Conservation (phyloP, 2,113 vertebrate species). For the Silurus glanis region DNA sequence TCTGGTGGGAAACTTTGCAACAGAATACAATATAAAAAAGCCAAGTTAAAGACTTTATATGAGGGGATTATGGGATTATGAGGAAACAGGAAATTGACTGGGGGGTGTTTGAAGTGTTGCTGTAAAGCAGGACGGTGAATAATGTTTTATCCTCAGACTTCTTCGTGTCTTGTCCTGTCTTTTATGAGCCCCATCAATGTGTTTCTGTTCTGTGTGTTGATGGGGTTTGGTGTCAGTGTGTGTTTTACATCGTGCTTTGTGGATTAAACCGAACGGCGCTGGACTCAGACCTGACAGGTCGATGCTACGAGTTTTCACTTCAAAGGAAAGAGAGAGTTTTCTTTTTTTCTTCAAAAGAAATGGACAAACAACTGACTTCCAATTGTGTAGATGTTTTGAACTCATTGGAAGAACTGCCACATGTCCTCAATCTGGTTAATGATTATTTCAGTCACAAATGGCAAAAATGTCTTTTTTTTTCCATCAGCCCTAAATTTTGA, state of each 20-base stretch:
- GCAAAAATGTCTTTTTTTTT: no score
- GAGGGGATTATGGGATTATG: neutral
- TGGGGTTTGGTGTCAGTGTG: constrained; percentile 37
- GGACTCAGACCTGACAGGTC: neutral
- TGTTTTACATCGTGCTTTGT: constrained; percentile 36
- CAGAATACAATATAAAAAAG: neutral
- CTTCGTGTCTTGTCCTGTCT: constrained; percentile 17
- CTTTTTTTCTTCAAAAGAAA: neutral
- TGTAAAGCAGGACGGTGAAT: neutral
- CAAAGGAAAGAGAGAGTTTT: neutral
- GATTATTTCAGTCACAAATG: no score
- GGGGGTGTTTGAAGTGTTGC: constrained; percentile 1
- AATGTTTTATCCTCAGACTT: constrained; percentile 24
- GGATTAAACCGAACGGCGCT: constrained; percentile 26
- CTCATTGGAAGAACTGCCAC: neutral
- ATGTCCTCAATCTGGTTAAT: accelerated
- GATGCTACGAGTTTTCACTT: neutral
- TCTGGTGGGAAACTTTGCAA: neutral
- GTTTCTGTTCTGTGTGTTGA: constrained; percentile 32
- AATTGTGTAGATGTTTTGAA: neutral
- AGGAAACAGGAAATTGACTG: neutral
- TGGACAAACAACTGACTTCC: neutral
- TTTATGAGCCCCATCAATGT: neutral
- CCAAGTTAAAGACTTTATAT: neutral
- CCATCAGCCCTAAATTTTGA: no score